Percentiles rank a stretch among this genome's conserved stretches.
phyloP scores from a whole-genome alignment of 1,140 invertebrate genomes.

The Bilobella aurantiaca region DNA sequence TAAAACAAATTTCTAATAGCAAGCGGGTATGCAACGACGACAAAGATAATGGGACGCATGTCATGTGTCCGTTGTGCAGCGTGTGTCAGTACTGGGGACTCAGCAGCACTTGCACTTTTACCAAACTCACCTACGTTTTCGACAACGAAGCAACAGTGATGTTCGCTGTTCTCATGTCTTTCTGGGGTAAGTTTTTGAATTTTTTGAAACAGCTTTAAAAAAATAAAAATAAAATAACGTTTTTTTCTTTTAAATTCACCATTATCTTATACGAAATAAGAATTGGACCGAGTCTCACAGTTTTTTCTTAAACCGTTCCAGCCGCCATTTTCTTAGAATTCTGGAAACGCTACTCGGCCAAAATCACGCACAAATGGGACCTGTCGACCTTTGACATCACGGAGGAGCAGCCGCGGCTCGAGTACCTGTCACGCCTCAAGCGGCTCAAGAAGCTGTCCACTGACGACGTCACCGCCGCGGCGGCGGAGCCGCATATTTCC shows the following conservation, averaged over 20 bases:
- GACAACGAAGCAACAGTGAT: slow-evolving; percentile 88
- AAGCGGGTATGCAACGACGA: too few relatives aligned
- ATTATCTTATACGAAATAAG: neutral
- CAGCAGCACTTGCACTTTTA: slow-evolving; percentile 71
- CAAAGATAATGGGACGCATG: slow-evolving; percentile 44
- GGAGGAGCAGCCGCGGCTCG: slow-evolving; percentile 76
- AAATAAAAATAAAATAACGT: neutral
- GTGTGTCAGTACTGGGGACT: slow-evolving; percentile 84
- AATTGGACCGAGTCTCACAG: neutral
- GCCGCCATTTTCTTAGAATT: slow-evolving; percentile 79
- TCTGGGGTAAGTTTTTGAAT: slow-evolving; percentile 81
- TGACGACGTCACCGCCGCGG: slow-evolving; percentile 66
- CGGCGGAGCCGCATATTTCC: slow-evolving; percentile 67
- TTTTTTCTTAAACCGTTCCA: slow-evolving; percentile 37
- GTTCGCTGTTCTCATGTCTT: slow-evolving; percentile 92
- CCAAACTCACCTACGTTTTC: slow-evolving; percentile 82
- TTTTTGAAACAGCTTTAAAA: neutral
- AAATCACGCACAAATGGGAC: slow-evolving; percentile 85
- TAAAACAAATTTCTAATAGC: too few relatives aligned
- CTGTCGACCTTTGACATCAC: slow-evolving; percentile 72
- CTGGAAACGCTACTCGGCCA: slow-evolving; percentile 86
- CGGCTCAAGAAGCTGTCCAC: slow-evolving; percentile 52
- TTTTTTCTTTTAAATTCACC: too few relatives aligned
- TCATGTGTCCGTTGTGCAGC: slow-evolving; percentile 74
- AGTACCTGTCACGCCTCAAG: slow-evolving; percentile 59